Evolutionary conservation across 2,888 invertebrate genomes (phyloP).

Genomic region (Tenthredo scrophulariae): DNA sequence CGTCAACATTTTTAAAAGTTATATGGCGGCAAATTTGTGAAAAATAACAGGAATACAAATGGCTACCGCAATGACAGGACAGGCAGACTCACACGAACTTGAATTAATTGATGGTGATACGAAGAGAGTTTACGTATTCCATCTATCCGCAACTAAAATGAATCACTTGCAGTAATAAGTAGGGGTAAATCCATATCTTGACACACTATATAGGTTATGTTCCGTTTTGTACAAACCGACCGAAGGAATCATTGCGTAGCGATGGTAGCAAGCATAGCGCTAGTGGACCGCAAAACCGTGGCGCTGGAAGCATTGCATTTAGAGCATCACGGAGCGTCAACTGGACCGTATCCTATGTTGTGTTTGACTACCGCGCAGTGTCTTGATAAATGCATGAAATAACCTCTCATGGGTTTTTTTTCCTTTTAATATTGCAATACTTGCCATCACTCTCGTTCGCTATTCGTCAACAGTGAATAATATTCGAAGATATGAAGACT

Average conservation of each 20-base stretch:
- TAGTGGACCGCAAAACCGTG: too few species aligned
- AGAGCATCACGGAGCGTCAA: too few species aligned
- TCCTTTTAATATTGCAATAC: background rate
- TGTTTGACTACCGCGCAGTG: background rate
- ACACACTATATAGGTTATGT: too few species aligned
- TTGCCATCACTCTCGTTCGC: background rate
- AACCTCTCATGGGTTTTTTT: background rate
- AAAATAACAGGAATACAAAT: background rate
- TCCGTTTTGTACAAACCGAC: too few species aligned
- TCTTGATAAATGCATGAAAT: background rate
- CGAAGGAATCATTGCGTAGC: too few species aligned
- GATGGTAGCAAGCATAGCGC: too few species aligned
- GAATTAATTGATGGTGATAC: background rate
- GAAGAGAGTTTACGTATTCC: background rate
- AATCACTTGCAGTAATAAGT: too few species aligned
- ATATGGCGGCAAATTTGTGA: background rate
- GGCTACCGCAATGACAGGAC: background rate
- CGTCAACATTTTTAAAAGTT: background rate
- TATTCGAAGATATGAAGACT: constrained; percentile 67
- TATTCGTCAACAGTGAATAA: background rate
- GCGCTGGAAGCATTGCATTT: too few species aligned
- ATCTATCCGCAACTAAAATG: background rate
- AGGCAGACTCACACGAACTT: background rate
- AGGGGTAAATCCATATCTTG: too few species aligned
- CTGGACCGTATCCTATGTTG: too few species aligned